Percentiles rank a stretch among this genome's conserved stretches.
Conservation (phyloP, 2,113 vertebrate species). For the Sinocyclocheilus anshuiensis region DNA sequence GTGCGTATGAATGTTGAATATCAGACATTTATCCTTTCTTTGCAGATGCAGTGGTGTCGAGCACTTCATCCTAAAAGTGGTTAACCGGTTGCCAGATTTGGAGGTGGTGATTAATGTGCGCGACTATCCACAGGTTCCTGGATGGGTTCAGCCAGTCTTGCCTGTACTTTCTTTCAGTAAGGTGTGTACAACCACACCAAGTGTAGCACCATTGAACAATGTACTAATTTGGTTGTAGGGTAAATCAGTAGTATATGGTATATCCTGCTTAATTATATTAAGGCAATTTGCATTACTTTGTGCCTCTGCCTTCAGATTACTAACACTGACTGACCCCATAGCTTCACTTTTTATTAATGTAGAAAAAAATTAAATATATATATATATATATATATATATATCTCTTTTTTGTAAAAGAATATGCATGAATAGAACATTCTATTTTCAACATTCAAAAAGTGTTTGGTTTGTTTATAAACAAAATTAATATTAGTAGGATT, state of each 20-base stretch:
- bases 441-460: too few relatives aligned
- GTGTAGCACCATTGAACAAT: neutral
- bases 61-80: slow-evolving; percentile 89
- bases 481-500: neutral
- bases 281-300: neutral
- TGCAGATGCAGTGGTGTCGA: slow-evolving; percentile 93
- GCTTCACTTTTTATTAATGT: too few relatives aligned
- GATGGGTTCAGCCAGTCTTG: slow-evolving; percentile 84
- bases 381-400: too few relatives aligned
- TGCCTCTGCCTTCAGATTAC: neutral
- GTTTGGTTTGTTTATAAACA: too few relatives aligned
- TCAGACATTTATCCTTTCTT: neutral
- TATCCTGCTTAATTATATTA: neutral
- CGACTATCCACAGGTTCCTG: slow-evolving; percentile 93
- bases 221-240: neutral
- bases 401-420: too few relatives aligned
- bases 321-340: neutral
- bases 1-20: neutral
- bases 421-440: too few relatives aligned
- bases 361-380: too few relatives aligned
- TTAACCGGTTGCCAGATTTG: slow-evolving; percentile 85
- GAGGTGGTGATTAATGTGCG: slow-evolving; percentile 96
- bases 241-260: neutral
- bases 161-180: slow-evolving; percentile 98
- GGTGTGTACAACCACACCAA: slow-evolving; percentile 70